Base-by-base conservation (phyloP, 2,797 vertebrate species). In the Ptychadena robeensis region DNA sequence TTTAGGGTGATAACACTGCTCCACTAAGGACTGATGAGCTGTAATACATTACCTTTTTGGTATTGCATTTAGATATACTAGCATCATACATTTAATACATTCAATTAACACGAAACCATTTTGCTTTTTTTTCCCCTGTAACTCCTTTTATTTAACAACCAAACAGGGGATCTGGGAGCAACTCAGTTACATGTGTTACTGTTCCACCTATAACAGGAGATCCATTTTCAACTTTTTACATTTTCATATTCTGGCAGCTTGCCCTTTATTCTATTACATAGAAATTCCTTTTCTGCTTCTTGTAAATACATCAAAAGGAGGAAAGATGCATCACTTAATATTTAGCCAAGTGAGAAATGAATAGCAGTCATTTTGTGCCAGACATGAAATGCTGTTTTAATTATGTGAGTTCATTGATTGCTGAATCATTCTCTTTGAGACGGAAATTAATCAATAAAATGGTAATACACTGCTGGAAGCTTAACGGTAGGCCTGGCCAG, bases 301-400 rank as follows among this genome's bases (percentile, higher is more conserved):
- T 77, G 38, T 44, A 67, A 32, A 53, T 66, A 9, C 28, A 69
- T 67, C 10, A 66, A 65, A 65, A 31, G 14, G 22, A 34, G n/a
- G 64, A 11, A 35, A 25, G 28, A n/a, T 67, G 74, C 22, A 14
- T 66, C 9, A 65, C 14, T 65, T 63, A 22, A 22, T 32, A 44
- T 67, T n/a, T 67, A 53, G 40, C 63, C 64, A 31, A 27, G 63
- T 48, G 22, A 32, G 40, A 67, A 67, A 67, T 67, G 27, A 78
- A 78, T 48, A 67, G 75, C 38, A 40, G 40, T 65, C 35, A 65
- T 28, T n/a, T 34, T 34, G 14, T 67, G 75, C 64, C 75, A 68
- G 28, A 78, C 64, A 78, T 78, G 66, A 78, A 78, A 78, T 67
- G 75, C 64, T 78, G 75, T 78, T 78, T 78, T 78, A 78, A 78